Conservation (phyloP, 2,888 invertebrate species). For the Pammene fasciana region DNA sequence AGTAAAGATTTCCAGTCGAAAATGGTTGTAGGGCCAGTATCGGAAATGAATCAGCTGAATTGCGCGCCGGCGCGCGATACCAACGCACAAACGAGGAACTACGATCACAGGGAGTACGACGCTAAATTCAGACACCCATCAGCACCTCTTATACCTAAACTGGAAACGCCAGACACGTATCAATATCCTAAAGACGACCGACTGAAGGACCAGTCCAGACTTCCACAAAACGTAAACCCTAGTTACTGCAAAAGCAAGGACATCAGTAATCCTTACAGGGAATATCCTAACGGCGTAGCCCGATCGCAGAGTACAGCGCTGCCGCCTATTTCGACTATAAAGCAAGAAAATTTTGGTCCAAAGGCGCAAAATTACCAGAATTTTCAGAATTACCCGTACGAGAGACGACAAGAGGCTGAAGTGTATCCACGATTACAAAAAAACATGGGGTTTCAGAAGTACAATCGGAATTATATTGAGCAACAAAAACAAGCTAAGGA, state of each 20-base stretch:
- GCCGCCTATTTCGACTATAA: conserved; percentile 80
- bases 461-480: conserved; percentile 63
- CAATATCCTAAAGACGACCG: conserved; percentile 74
- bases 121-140: conserved; percentile 74
- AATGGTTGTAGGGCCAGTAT: conserved; percentile 82
- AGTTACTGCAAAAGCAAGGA: conserved; percentile 60
- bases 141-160: conserved; percentile 76
- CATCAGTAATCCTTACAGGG: conserved; percentile 60
- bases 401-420: conserved; percentile 63
- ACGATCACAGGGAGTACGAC: conserved; percentile 73
- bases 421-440: conserved; percentile 64
- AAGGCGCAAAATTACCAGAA: conserved; percentile 67
- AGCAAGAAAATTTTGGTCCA: conserved; percentile 76
- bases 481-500: conserved; percentile 58
- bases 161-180: conserved; percentile 75
- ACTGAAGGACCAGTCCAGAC: conserved; percentile 64
- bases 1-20: conserved; percentile 83
- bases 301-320: conserved; percentile 65
- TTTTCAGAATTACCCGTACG: conserved; percentile 67
- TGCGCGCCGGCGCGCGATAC: conserved; percentile 65
- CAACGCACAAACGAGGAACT: conserved; percentile 74
- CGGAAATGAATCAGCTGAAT: conserved; percentile 79
- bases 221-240: conserved; percentile 55
- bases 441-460: conserved; percentile 74
- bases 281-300: conserved; percentile 64